Conservation (phyloP, 2,113 vertebrate genomes). For the Zosterops pallidus region DNA sequence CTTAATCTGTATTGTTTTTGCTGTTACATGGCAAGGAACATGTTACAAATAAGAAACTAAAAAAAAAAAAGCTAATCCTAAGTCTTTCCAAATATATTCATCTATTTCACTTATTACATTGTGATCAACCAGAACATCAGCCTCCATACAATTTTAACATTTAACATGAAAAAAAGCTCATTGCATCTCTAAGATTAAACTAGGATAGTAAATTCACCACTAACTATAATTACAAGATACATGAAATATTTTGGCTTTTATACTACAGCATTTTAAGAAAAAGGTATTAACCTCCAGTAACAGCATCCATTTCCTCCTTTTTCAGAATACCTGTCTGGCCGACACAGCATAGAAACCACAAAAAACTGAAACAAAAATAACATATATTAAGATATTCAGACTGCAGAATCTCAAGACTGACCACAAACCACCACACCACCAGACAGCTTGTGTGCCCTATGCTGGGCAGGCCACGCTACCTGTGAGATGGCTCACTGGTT, state of each 20-base stretch:
- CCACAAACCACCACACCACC: neutral
- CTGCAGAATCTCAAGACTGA: neutral
- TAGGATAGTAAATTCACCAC: neutral
- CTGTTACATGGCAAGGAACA: rapidly evolving
- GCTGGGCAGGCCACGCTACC: neutral
- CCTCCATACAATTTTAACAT: neutral
- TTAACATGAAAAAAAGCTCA: neutral
- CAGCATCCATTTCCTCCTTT: neutral
- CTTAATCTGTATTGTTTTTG: rapidly evolving
- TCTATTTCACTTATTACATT: neutral
- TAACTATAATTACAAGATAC: neutral
- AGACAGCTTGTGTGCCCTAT: rapidly evolving
- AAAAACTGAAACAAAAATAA: neutral
- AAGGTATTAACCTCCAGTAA: neutral
- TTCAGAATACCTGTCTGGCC: neutral
- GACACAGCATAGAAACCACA: neutral
- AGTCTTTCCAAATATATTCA: neutral
- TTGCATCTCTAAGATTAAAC: neutral
- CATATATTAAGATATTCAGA: neutral
- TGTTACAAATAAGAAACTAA: neutral
- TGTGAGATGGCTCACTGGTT: rapidly evolving
- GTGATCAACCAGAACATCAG: neutral
- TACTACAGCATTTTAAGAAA: neutral
- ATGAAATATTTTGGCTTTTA: neutral
- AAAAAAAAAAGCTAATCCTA: neutral